phyloP scores from a whole-genome alignment of 2,797 vertebrate genomes.

The Arctocebus calabarensis region DNA sequence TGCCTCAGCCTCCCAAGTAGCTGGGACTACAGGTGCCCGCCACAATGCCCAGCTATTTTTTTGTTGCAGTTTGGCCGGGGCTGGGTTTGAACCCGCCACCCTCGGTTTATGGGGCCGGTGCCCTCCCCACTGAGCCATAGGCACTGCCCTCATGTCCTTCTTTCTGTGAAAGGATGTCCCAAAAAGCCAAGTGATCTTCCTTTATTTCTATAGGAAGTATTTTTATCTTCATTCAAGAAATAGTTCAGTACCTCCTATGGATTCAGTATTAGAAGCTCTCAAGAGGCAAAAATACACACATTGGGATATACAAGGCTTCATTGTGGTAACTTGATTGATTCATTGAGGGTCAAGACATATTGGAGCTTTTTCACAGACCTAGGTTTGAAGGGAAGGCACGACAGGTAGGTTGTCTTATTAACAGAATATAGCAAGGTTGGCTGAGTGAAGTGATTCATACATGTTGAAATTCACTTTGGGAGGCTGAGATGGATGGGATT shows the following conservation, averaged over 20 bases:
- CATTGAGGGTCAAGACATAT: not conserved
- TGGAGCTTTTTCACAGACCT: not conserved
- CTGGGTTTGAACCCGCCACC: too few relatives aligned
- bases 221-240: constrained; percentile 36
- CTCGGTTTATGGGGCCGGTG: too few relatives aligned
- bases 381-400: not conserved
- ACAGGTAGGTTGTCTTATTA: too few relatives aligned
- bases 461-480: too few relatives aligned
- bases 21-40: too few relatives aligned
- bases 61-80: too few relatives aligned
- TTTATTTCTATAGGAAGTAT: not conserved
- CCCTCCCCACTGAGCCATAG: too few relatives aligned
- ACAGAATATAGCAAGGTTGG: not conserved
- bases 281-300: not conserved
- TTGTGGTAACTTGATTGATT: not conserved
- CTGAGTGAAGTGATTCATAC: too few relatives aligned
- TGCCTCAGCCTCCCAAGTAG: too few relatives aligned
- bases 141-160: not conserved
- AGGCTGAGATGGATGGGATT: too few relatives aligned
- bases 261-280: not conserved
- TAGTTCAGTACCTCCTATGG: not conserved
- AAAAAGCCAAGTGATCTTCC: not conserved
- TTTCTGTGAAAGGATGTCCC: not conserved
- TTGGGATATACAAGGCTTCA: not conserved
- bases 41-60: too few relatives aligned